Evolutionary conservation across 2,797 vertebrate species (phyloP).

Genomic region (Mus caroli): DNA sequence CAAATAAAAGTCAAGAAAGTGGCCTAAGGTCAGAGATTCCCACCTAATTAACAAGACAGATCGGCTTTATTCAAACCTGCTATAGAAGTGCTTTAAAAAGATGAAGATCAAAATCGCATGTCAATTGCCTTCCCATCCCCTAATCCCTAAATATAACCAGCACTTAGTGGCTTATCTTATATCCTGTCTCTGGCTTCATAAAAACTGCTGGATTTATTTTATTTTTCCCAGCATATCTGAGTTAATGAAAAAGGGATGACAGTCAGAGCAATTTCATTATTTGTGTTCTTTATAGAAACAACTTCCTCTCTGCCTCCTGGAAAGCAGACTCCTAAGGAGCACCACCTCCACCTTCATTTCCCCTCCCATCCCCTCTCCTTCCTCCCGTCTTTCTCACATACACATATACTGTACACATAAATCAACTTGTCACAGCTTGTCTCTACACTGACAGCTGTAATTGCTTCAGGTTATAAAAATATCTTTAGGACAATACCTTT

Average conservation of each 20-base stretch:
- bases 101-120: slow-evolving; percentile 74
- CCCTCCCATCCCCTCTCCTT: slow-evolving; percentile 69
- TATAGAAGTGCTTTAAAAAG: slow-evolving; percentile 60
- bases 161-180: slow-evolving; percentile 76
- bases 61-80: background rate
- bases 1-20: slow-evolving; percentile 46
- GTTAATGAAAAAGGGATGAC: slow-evolving; percentile 83
- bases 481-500: slow-evolving; percentile 89
- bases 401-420: slow-evolving; percentile 87
- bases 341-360: slow-evolving; percentile 64
- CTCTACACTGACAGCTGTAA: slow-evolving; percentile 89
- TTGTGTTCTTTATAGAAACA: slow-evolving; percentile 82
- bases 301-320: slow-evolving; percentile 80
- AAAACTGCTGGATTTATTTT: slow-evolving; percentile 80
- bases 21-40: slow-evolving; percentile 17
- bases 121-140: slow-evolving; percentile 62
- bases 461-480: slow-evolving; percentile 91
- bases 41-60: slow-evolving; percentile 42
- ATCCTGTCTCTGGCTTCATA: slow-evolving; percentile 78
- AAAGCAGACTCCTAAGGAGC: slow-evolving; percentile 78
- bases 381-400: slow-evolving; percentile 75
- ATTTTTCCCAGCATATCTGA: slow-evolving; percentile 75
- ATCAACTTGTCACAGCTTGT: slow-evolving; percentile 90
- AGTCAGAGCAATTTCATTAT: slow-evolving; percentile 84
- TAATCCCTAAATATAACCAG: slow-evolving; percentile 81